A percentile compares a stretch with the other conserved stretches of the same genome.
Conservation (phyloP, 2,888 invertebrate genomes). For the Morinoia aosen region DNA sequence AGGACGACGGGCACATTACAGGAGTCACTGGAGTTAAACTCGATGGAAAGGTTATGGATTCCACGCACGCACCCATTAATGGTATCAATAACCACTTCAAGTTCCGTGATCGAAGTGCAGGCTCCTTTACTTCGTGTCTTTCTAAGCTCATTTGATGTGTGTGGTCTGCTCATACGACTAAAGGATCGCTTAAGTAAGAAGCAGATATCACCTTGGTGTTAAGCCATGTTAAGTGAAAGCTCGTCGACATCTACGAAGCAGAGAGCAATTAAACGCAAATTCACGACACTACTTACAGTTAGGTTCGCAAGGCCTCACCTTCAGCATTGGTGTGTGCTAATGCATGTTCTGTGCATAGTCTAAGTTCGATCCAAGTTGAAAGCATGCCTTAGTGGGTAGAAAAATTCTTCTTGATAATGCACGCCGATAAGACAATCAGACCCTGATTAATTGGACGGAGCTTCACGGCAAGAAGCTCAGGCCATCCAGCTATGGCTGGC, state of each 20-base stretch:
- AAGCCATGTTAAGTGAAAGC: not conserved
- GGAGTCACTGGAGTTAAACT: not conserved
- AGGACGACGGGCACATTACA: not conserved
- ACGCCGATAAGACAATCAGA: not conserved
- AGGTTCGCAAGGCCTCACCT: not conserved
- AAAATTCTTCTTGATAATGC: slow-evolving; percentile 4
- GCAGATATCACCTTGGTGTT: not conserved
- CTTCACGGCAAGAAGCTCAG: not conserved
- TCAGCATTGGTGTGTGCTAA: not conserved
- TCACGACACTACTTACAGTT: not conserved
- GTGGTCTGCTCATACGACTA: not conserved
- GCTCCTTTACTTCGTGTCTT: not conserved
- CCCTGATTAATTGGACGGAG: not conserved
- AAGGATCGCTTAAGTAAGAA: not conserved
- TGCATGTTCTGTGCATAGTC: not conserved
- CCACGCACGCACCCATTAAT: not conserved
- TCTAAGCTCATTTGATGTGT: not conserved
- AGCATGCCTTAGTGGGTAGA: not conserved
- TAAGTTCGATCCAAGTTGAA: not conserved
- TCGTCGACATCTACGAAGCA: not conserved
- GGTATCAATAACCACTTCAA: not conserved
- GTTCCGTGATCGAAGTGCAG: not conserved
- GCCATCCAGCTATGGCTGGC: not conserved
- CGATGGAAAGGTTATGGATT: not conserved
- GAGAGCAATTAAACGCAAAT: not conserved